Conservation (phyloP, 2,888 invertebrate species). For the Rhopalosiphum nymphaeae region DNA sequence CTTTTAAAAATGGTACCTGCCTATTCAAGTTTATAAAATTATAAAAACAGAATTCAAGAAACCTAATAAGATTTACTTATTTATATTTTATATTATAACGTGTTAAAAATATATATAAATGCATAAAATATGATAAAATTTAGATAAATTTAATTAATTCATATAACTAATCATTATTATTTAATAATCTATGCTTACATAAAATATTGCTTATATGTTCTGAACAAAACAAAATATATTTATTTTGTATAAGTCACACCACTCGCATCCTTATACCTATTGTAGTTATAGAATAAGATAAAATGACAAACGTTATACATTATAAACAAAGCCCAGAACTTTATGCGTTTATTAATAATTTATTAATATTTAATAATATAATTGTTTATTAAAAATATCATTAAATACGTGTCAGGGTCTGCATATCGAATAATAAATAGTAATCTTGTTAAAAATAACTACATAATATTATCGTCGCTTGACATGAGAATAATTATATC, state of each 20-base stretch:
- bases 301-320: background rate
- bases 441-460: conserved; percentile 30
- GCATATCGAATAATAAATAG: background rate
- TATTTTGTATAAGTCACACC: background rate
- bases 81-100: too few relatives aligned
- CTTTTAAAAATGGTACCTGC: background rate
- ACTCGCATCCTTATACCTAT: background rate
- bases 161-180: background rate
- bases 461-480: background rate
- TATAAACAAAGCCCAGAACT: too few relatives aligned
- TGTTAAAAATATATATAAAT: background rate
- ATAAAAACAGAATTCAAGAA: background rate
- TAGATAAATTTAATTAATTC: background rate
- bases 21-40: background rate
- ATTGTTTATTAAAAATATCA: background rate
- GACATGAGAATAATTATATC: conserved; percentile 39
- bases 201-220: background rate
- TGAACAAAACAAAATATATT: background rate
- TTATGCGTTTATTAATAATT: too few relatives aligned
- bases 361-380: background rate
- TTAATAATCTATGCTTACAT: background rate
- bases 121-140: background rate
- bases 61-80: background rate
- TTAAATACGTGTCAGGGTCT: conserved; percentile 28
- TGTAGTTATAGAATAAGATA: background rate